Evolutionary conservation across 2,797 vertebrate species (phyloP), one percentile per base, ranked within the genome.

Genomic region (Melanotaenia parkinsoni): DNA sequence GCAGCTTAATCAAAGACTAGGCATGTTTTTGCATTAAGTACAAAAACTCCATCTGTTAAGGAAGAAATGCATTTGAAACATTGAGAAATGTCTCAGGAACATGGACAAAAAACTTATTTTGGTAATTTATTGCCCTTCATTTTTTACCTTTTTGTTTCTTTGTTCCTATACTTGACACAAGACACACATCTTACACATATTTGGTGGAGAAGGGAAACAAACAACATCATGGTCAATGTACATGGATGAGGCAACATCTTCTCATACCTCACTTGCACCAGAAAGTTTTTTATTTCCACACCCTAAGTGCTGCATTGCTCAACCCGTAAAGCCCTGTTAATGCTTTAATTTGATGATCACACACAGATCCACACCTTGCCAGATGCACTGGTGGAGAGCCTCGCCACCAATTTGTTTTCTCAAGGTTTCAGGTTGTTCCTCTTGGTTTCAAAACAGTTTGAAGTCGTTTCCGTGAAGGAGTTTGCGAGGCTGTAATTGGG

Each of bases 401-500:
- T 63, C 47, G 22, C 70, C 78, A 47, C 61, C 30, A 24, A 57
- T 85, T 87, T 89, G 86, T 89, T 91, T 90, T 86, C 82, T 58
- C 33, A 47, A 74, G 77, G 80, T 88, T 90, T 89, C 86, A 54
- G 79, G 80, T 89, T 87, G 89, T 92, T 90, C 89, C 82, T 88
- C 74, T 84, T 50, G 16, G 88, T 88, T 88, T 90, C 80, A 72
- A 70, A 82, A 85, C 78, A 80, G 83, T 85, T 88, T 90, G 85
- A 91, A 88, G 84, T 76, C 68, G 77, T 91, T 88, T 75, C 85
- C 74, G 26, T 56, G 35, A 67, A 84, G 83, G 76, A 83, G 75
- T 86, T 76, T 88, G 86, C 60, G 20, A 72, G 80, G 75, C 84
- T 70, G 82, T 94, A 94, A 95, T 93, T 93, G 92, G 87, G 90